Conservation (phyloP, 2,113 vertebrate species). For the Elachura formosa region DNA sequence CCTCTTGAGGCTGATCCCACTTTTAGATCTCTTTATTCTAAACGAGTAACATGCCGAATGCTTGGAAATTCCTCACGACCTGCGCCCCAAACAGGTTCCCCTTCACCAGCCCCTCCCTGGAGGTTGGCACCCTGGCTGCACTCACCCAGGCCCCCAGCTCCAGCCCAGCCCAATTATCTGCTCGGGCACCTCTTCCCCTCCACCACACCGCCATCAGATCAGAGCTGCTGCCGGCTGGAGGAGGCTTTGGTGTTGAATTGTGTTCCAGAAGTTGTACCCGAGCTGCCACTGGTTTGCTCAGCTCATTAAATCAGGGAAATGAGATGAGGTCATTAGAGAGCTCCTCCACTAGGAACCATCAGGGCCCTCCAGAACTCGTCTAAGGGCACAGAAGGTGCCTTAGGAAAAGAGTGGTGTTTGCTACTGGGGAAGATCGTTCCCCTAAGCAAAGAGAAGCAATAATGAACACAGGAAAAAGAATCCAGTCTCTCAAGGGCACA, state of each 20-base stretch:
- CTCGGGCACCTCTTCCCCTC: not conserved
- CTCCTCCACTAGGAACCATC: not conserved
- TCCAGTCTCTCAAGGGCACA: not conserved
- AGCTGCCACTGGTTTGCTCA: not conserved
- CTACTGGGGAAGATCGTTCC: not conserved
- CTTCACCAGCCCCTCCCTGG: rapidly evolving
- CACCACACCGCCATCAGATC: no score
- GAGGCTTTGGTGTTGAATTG: not conserved
- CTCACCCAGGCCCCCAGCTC: not conserved
- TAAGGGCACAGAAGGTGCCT: not conserved
- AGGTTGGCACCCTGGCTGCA: not conserved
- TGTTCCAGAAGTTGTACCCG: not conserved
- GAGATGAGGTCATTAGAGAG: not conserved
- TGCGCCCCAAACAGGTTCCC: not conserved
- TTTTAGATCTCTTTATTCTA: not conserved
- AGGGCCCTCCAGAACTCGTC: not conserved
- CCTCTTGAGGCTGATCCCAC: not conserved
- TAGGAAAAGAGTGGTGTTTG: not conserved
- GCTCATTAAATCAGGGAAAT: slow-evolving; percentile 9
- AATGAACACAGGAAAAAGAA: not conserved
- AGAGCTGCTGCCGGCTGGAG: no score
- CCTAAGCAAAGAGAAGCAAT: not conserved
- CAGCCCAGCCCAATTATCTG: not conserved
- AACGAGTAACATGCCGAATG: not conserved
- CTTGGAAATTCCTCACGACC: not conserved